Base-by-base conservation (phyloP, 30 jellyfish, hydroid and myxozoan genomes). In the Pseudorhiza aurosa region DNA sequence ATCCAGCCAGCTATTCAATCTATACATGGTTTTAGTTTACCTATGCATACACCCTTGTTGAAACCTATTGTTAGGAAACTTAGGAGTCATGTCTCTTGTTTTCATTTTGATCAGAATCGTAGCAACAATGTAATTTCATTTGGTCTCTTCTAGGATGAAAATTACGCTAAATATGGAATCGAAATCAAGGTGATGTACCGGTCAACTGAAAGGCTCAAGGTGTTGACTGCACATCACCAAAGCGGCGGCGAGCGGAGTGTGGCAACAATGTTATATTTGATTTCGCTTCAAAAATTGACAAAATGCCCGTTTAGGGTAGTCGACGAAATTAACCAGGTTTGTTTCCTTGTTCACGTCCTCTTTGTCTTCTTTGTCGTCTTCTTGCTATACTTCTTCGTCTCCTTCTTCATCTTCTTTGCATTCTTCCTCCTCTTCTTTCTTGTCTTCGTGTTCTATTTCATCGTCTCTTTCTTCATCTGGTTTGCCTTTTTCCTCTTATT, bases 201-300 rank as follows among this genome's bases (percentile, higher is more conserved):
- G 18, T 83, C 95, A 21, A 95, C 79, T 27, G 95, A 94, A 47
- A 81, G 82, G 60, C 85, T 88, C 32, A 78, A 85, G 37, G 96
- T 82, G 0, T 62, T 94, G 15, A 87, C 97, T 28, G 87, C 99
- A 0, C 87, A 83, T 42, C 94, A 83, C 37, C 99, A 94, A 72
- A 89, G 98, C 40, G 99, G 99, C 0, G 99, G 99, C 8, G 99
- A 94, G 46, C 36, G 97, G 15, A 88, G 97, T 76, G 99, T 94
- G 5, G 95, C 99, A 24, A 94, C 97, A 19, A 94, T 94, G 99
- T 81, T 94, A 14, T 94, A 87, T 58, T 70, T 94, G 69, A 94
- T 94, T 11, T 82, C 99, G 6, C 33, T 94, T 31, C 99, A 94
- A 71, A 95, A 94, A 35, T 64, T 94, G 33, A 87, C 97, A 3